phyloP scores from a whole-genome alignment of 2,113 vertebrate genomes.

The Nyctibius bracteatus region DNA sequence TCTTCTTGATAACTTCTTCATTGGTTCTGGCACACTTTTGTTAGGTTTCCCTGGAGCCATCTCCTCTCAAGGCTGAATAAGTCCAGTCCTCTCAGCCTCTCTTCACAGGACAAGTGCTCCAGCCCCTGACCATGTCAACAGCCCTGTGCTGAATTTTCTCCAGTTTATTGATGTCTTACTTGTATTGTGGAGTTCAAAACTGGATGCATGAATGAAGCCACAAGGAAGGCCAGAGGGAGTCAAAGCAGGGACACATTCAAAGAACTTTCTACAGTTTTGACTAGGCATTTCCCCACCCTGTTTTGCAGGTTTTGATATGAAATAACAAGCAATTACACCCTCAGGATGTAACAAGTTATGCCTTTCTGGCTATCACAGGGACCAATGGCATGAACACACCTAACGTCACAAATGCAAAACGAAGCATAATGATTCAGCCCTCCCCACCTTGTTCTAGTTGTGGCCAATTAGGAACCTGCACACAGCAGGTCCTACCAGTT shows the following conservation, averaged over 20 bases:
- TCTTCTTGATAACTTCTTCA: not conserved
- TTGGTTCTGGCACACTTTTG: not conserved
- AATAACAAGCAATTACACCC: not conserved
- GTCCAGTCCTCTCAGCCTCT: not conserved
- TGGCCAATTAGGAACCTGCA: not conserved
- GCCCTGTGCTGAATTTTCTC: not conserved
- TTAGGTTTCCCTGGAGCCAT: not conserved
- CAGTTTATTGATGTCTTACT: not conserved
- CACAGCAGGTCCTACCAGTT: not conserved
- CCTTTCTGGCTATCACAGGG: not conserved
- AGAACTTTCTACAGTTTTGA: not conserved
- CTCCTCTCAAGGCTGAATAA: not conserved
- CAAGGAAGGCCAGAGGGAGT: not conserved
- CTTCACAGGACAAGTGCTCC: not conserved
- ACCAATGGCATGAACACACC: not conserved
- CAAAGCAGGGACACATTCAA: not conserved
- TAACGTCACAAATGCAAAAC: not conserved
- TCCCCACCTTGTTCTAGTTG: fast-evolving
- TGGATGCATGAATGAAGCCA: not conserved
- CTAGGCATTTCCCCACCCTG: not conserved
- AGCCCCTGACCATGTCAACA: not conserved
- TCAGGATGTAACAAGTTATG: not conserved
- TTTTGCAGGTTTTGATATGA: not conserved
- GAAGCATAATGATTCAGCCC: not conserved
- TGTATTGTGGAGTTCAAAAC: not conserved